These are phyloP conservation scores for Dysmachus trigonus DNA, from an alignment of 2,888 invertebrate species.

Conservation along the genomic window DNA sequence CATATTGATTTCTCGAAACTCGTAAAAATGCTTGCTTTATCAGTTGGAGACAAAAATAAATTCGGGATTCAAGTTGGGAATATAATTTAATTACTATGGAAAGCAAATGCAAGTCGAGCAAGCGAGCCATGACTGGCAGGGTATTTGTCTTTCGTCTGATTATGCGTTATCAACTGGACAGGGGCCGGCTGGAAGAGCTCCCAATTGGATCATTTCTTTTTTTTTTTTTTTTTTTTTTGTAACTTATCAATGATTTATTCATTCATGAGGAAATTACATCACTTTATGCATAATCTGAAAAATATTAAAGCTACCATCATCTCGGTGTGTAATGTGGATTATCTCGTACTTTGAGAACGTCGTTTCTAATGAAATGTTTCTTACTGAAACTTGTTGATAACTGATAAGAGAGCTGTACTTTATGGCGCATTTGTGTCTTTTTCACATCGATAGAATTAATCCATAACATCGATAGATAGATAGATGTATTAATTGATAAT, in stretches of 20 bases:
- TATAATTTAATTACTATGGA: conserved; percentile 14
- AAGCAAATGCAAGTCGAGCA: not conserved
- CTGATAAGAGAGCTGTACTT: not conserved
- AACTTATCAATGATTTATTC: conserved; percentile 22
- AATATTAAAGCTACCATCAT: not conserved
- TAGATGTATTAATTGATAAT: no score
- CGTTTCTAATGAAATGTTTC: not conserved
- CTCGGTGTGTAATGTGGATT: not conserved
- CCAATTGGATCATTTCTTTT: not conserved
- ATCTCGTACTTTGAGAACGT: not conserved
- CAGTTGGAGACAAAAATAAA: conserved; percentile 16
- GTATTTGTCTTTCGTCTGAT: not conserved
- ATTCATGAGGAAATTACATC: conserved; percentile 19
- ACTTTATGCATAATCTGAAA: not conserved
- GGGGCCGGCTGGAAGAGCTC: not conserved
- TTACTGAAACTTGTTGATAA: not conserved
- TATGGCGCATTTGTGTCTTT: not conserved
- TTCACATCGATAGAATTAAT: not conserved
- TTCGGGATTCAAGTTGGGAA: not conserved
- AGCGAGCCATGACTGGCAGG: not conserved
- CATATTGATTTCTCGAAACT: not conserved
- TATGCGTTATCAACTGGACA: not conserved
- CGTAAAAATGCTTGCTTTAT: not conserved
- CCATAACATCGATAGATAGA: not conserved
- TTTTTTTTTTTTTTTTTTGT: not conserved